phyloP scores from a whole-genome alignment of 2,888 invertebrate species.

The Tanaodytes sp. region DNA sequence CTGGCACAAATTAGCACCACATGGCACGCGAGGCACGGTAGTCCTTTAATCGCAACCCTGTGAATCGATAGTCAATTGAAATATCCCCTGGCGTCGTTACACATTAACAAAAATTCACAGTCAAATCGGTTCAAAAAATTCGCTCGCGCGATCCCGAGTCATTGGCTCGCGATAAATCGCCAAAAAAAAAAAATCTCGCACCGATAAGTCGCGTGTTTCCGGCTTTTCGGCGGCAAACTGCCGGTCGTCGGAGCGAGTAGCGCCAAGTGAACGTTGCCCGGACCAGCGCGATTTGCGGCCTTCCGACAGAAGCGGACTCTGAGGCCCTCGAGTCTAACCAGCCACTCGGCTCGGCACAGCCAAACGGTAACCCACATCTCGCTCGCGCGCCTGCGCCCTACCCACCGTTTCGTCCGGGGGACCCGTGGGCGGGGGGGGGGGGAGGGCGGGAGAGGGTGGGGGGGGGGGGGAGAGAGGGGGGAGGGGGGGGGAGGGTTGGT shows the following conservation, averaged over 20 bases:
- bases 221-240: constrained; percentile 37
- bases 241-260: constrained; percentile 38
- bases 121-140: too few relatives aligned
- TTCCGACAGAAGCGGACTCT: constrained; percentile 66
- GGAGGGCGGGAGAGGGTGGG: too few relatives aligned
- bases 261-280: constrained; percentile 56
- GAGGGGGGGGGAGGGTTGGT: too few relatives aligned
- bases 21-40: constrained; percentile 37
- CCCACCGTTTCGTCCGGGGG: constrained; percentile 39
- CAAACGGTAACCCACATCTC: constrained; percentile 56
- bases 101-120: constrained; percentile 12
- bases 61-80: constrained; percentile 19
- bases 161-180: too few relatives aligned
- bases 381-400: constrained; percentile 53
- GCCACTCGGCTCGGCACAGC: constrained; percentile 36
- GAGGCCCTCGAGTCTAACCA: constrained; percentile 57
- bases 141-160: constrained; percentile 1
- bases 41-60: constrained; percentile 27
- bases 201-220: constrained; percentile 18
- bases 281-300: constrained; percentile 64
- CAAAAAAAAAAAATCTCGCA: too few relatives aligned
- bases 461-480: too few relatives aligned
- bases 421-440: too few relatives aligned
- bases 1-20: constrained; percentile 34
- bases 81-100: constrained; percentile 16